These are phyloP conservation scores for Hymenopus coronatus DNA, from an alignment of 2,888 invertebrate species.

Conservation along the genomic window DNA sequence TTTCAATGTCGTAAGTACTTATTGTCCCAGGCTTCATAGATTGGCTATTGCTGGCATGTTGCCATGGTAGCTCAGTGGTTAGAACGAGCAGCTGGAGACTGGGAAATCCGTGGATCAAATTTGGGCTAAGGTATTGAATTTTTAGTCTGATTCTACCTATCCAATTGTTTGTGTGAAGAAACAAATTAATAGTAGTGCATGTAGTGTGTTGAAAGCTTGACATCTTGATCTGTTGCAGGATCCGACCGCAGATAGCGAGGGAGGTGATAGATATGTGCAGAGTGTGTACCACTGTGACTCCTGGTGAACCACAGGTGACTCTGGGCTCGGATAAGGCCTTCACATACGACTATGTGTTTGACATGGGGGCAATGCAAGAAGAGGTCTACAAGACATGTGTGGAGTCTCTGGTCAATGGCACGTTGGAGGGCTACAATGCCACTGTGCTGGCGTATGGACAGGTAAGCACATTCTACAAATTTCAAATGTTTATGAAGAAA, in stretches of 20 bases:
- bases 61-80: too few relatives aligned
- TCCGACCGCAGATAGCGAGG: conserved; percentile 89
- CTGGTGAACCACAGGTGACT: conserved; percentile 87
- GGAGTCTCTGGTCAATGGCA: conserved; percentile 81
- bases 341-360: conserved; percentile 96
- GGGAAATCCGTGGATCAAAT: too few relatives aligned
- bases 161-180: too few relatives aligned
- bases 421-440: conserved; percentile 95
- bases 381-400: conserved; percentile 82
- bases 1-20: too few relatives aligned
- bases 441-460: conserved; percentile 97
- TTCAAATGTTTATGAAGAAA: too few relatives aligned
- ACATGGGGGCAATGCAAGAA: conserved; percentile 70
- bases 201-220: not conserved
- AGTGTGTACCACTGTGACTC: conserved; percentile 84
- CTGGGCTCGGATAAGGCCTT: conserved; percentile 92
- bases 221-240: conserved; percentile 57
- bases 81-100: too few relatives aligned
- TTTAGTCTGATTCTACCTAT: too few relatives aligned
- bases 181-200: too few relatives aligned
- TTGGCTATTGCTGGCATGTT: too few relatives aligned
- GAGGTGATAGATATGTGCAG: conserved; percentile 95
- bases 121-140: too few relatives aligned
- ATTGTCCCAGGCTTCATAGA: too few relatives aligned
- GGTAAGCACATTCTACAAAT: conserved; percentile 51